These are phyloP conservation scores for Mesodorylaimus sp. DNA, from an alignment of 2,888 invertebrate species.

Conservation along the genomic window DNA sequence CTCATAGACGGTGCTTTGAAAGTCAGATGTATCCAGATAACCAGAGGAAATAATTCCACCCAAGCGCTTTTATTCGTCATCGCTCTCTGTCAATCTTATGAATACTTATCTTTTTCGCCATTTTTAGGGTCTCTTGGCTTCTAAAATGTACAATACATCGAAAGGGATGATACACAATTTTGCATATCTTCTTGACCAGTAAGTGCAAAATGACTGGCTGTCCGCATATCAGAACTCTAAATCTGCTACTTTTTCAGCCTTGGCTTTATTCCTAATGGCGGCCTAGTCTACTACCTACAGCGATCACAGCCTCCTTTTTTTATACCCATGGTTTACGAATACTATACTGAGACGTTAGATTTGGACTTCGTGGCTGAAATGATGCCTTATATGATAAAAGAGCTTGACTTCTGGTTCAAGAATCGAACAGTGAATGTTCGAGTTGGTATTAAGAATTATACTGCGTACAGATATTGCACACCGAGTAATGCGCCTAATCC, in stretches of 20 bases:
- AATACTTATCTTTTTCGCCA: too few species aligned
- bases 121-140: slow-evolving; percentile 63
- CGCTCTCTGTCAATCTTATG: too few species aligned
- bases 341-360: slow-evolving; percentile 52
- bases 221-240: too few species aligned
- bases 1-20: too few species aligned
- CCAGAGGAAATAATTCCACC: too few species aligned
- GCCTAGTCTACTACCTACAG: slow-evolving; percentile 52
- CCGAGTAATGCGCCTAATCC: too few species aligned
- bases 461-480: too few species aligned
- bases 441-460: too few species aligned
- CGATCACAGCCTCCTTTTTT: slow-evolving; percentile 35
- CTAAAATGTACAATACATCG: slow-evolving; percentile 61
- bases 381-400: background rate
- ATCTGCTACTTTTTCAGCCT: too few species aligned
- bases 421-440: background rate
- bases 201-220: too few species aligned
- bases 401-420: slow-evolving; percentile 41
- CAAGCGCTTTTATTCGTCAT: too few species aligned
- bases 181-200: slow-evolving; percentile 53
- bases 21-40: too few species aligned
- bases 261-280: slow-evolving; percentile 56
- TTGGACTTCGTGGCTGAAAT: slow-evolving; percentile 3
- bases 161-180: slow-evolving; percentile 67
- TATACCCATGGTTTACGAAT: slow-evolving; percentile 50